Base-by-base conservation (phyloP, 2,888 invertebrate species). In the Cataglyphis rosenhaueri region DNA sequence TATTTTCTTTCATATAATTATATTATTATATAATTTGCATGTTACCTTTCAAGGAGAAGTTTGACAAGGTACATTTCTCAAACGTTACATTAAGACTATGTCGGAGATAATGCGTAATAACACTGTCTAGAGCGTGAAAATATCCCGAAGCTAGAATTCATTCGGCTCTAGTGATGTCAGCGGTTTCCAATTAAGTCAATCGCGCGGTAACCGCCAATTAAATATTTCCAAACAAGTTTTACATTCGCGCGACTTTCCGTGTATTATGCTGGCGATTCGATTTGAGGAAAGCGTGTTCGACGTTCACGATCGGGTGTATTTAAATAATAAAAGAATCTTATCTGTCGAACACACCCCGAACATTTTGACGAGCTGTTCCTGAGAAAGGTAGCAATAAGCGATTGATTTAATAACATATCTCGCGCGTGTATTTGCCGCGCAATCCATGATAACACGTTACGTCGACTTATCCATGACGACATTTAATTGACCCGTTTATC, bases 401-500 rank as follows among this genome's bases (percentile, higher is more conserved):
- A 2, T 38, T 29, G 81, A 64, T 81, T 81, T 81, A 81, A 81
- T 81, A 44, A 81, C 41, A 75, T 55, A 62, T 81, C 12, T 62
- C 62, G 21, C 21, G 48, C 48, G 15, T 4, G 32, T 29, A 32
- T 48, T 79, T 71, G 38, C 32, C 44, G 15, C 25, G 29, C 59
- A 70, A 62, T 62, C 62, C 52, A 75, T 75, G 55, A 81, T 81
- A 81, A 81, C 73, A 74, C 1, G 55, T 64, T 81, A 64, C 29
- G 21, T 9, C 52, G 18, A n/a, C 52, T 62, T 62, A 62, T 35
- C 52, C 74, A n/a, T 12, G 18, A 44, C 25, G 75, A 55, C 64
- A 64, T 52, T 81, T 81, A 81, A 81, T 81, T 81, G 55, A 81
- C 55, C 64, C 62, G 75, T 81, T 81, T 81, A 81, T 74, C 62